Base-by-base conservation (phyloP, 2,113 vertebrate species). In the Upupa epops region DNA sequence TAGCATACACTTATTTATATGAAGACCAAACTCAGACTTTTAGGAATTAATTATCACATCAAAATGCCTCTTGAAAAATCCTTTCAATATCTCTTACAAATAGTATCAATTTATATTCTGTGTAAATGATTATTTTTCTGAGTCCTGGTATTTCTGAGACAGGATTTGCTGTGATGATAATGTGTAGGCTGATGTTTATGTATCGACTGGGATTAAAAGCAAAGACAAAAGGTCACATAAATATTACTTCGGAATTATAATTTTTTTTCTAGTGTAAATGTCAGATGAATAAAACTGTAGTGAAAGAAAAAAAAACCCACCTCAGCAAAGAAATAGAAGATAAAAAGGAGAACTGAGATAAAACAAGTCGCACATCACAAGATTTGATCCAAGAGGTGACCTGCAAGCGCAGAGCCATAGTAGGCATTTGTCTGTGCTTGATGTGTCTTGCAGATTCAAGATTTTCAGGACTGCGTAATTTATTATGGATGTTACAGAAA, bases 1-100 rank as follows among this genome's bases (percentile, higher is more conserved):
- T 96, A 97, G 31, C 80, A 95, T 94, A 76, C 72, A 83, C 65
- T 97, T 93, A 86, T 71, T 92, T 94, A 74, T 84, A 61, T 10
- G 21, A 79, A 95, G 49, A 81, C 45, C 86, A 54, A 91, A 72
- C 61, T 70, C 28, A 92, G 76, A 54, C 17, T 28, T 91, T 56
- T 86, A 95, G 63, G 86, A 94, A 96, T 86, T 95, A 88, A 70
- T 88, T 94, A 79, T 88, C 86, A 74, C 75, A 78, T 91, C 81
- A 92, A 96, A 89, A 63, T 71, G 25, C 28, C 9, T 73, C 12
- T 18, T 22, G 31, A 64, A 91, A 46, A 87, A 51, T 8, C 26
- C 6, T 92, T 88, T 83, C 45, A 32, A 4, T 56, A 20, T 76
- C 8, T 21, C 22, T 88, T 72, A 8, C 8, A 24, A 31, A 5